These are phyloP conservation scores for Bucorvus abyssinicus DNA, from an alignment of 2,797 vertebrate species.

Conservation along the genomic window DNA sequence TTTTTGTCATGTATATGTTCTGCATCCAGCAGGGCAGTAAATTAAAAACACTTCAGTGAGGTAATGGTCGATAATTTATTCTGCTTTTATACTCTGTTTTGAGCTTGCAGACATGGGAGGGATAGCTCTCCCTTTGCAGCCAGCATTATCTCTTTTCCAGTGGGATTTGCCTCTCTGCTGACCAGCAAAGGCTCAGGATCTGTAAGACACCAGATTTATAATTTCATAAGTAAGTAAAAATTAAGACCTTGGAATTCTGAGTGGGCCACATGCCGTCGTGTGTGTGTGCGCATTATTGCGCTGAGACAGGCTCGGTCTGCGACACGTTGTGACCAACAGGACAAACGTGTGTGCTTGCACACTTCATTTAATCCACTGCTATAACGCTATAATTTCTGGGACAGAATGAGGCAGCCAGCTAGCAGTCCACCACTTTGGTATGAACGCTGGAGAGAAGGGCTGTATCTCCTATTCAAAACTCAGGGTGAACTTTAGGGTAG, in stretches of 20 bases:
- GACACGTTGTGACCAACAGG: not conserved
- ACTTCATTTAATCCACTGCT: not conserved
- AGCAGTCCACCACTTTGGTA: not conserved
- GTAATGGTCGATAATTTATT: conserved; percentile 38
- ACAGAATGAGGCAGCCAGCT: not conserved
- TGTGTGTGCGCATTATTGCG: not conserved
- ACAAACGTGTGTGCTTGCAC: not conserved
- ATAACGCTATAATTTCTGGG: not conserved
- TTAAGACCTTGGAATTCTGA: not conserved
- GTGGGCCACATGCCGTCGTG: not conserved
- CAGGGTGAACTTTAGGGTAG: not conserved
- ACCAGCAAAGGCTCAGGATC: not conserved
- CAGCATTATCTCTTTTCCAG: not conserved
- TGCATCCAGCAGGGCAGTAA: conserved; percentile 25
- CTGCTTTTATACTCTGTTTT: not conserved
- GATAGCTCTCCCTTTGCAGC: not conserved
- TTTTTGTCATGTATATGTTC: not conserved
- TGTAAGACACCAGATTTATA: not conserved
- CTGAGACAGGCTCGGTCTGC: not conserved
- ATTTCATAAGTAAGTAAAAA: not conserved
- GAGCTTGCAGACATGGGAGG: conserved; percentile 13
- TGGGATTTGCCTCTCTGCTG: not conserved
- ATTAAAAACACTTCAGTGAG: conserved; percentile 39
- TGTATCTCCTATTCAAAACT: not conserved
- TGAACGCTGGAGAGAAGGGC: not conserved